Evolutionary conservation across 2,888 invertebrate species (phyloP), one percentile per base, ranked within the genome.

Genomic region (Phaonia tiefii): DNA sequence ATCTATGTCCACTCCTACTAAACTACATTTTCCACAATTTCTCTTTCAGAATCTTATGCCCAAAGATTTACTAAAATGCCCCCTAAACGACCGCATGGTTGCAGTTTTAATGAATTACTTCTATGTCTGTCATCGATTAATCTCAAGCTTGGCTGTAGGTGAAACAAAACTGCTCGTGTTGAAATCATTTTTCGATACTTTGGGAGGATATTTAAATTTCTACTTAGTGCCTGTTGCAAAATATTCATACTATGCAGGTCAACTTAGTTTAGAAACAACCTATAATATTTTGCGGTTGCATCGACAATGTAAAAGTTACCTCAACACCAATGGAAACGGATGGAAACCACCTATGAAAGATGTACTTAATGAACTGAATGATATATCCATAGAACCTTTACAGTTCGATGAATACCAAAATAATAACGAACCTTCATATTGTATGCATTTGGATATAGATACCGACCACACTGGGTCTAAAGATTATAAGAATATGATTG

Each of bases 321-420:
- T 90, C 10, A 91, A 91, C 75, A 91, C 91, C 1, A 89, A 91
- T 75, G 91, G 91, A 13, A 90, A 90, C 75, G 89, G 88, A 10
- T 91, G 91, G 91, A 85, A 73, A 31, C 17, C 80, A 5, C 87
- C 90, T 0, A 75, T 84, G 0, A 54, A 39, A 2, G 86, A 90
- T 78, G 85, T 89, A 15, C 83, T 84, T 2, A 56, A 70, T 1
- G 83, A 86, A 72, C 75, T 87, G 42, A 74, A 85, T 8, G 74
- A 46, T 2, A 66, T 84, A 4, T 76, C 79, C 7, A 85, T 89
- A 69, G 85, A 87, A 66, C 86, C 88, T 11, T 51, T 89, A 3
- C 82, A 69, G 39, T 81, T 86, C 67, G 22, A 74, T 4, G 25
- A 63, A 2, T 39, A 49, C 2, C 15, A 66, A 15, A 8, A 20